phyloP scores from a whole-genome alignment of 2,113 vertebrate genomes.

The Monopterus albus region DNA sequence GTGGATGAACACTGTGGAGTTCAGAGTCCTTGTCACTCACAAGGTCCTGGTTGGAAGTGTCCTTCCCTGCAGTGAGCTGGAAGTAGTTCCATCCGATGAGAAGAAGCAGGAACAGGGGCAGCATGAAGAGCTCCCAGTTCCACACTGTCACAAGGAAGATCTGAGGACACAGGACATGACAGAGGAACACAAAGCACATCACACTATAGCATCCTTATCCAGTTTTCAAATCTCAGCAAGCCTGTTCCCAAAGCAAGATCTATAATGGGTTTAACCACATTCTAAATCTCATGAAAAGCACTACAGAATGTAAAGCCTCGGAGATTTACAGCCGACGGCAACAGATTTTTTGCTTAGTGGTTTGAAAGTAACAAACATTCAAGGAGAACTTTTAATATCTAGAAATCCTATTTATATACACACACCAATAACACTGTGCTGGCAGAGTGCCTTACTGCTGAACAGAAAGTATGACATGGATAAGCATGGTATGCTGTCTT shows the following conservation, averaged over 20 bases:
- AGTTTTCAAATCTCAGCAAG: conserved; percentile 53
- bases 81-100: conserved; percentile 92
- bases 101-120: conserved; percentile 91
- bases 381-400: conserved; percentile 76
- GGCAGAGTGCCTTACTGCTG: conserved; percentile 64
- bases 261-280: conserved; percentile 55
- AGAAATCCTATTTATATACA: conserved; percentile 76
- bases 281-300: conserved; percentile 54
- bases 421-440: conserved; percentile 63
- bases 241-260: conserved; percentile 56
- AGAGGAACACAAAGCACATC: conserved; percentile 60
- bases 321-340: conserved; percentile 58
- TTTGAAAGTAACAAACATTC: conserved; percentile 65
- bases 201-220: conserved; percentile 11
- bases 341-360: conserved; percentile 61
- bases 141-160: conserved; percentile 93
- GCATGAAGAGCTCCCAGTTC: conserved; percentile 95
- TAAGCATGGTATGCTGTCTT: conserved; percentile 64
- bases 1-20: conserved; percentile 11
- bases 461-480: conserved; percentile 72
- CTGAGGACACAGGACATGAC: conserved; percentile 78
- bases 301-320: conserved; percentile 48
- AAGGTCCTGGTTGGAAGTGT: conserved; percentile 86
- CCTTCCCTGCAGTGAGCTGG: conserved; percentile 81
- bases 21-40: conserved; percentile 78